Percentiles rank a stretch among this genome's conserved stretches.
phyloP scores from a whole-genome alignment of 2,888 invertebrate genomes.

The Labia minor region DNA sequence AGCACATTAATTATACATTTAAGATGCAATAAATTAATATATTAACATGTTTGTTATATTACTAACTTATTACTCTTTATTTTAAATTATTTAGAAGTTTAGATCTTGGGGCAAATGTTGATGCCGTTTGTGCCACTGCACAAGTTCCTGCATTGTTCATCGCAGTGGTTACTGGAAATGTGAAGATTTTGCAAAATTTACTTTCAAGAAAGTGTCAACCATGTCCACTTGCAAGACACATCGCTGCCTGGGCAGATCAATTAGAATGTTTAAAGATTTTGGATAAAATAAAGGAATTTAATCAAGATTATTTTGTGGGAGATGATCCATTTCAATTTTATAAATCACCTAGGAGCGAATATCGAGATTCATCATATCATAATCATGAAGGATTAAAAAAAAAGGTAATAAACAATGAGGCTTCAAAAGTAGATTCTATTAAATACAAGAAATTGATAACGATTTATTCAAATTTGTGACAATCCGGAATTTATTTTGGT shows the following conservation, averaged over 20 bases:
- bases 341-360: background rate
- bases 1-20: too few species aligned
- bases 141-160: background rate
- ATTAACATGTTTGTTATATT: too few species aligned
- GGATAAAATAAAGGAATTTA: background rate
- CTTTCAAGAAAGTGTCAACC: background rate
- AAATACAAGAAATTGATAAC: too few species aligned
- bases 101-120: background rate
- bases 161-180: background rate
- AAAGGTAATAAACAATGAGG: background rate
- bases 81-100: background rate
- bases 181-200: background rate
- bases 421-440: too few species aligned
- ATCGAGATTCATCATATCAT: background rate
- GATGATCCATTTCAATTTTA: background rate
- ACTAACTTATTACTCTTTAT: background rate
- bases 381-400: background rate
- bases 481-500: too few species aligned
- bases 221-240: background rate
- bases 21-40: too few species aligned
- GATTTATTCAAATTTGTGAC: too few species aligned
- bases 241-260: background rate
- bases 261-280: background rate
- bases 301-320: background rate
- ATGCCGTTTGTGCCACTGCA: background rate